A percentile compares a stretch with the other conserved stretches of the same genome.
These are phyloP conservation scores for Laticauda colubrina DNA, from an alignment of 2,113 vertebrate genomes.

Conservation along the genomic window DNA sequence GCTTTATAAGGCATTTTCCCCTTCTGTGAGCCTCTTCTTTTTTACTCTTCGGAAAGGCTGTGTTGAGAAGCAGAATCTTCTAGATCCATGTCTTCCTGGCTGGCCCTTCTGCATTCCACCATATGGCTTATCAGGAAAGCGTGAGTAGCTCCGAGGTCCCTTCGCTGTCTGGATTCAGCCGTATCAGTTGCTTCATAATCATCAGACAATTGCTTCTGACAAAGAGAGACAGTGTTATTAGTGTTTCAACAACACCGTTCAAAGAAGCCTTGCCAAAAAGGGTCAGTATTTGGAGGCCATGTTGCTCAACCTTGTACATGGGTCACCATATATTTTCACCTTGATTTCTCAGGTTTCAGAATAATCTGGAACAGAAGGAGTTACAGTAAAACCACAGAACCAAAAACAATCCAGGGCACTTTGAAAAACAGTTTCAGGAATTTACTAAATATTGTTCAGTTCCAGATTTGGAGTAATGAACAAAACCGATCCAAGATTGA, in stretches of 20 bases:
- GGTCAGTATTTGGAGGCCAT: neutral
- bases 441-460: neutral
- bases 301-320: neutral
- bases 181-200: constrained; percentile 74
- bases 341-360: neutral
- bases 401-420: neutral
- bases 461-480: neutral
- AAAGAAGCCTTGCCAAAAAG: constrained; percentile 34
- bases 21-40: neutral
- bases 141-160: neutral
- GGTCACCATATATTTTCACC: neutral
- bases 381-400: neutral
- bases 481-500: neutral
- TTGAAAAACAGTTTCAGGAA: neutral
- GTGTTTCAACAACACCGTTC: constrained; percentile 31
- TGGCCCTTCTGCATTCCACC: constrained; percentile 62
- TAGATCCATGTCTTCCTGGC: constrained; percentile 67
- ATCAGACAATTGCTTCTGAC: constrained; percentile 76
- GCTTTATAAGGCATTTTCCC: neutral
- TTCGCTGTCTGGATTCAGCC: constrained; percentile 27
- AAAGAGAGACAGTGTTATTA: constrained; percentile 14
- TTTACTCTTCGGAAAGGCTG: constrained; percentile 67
- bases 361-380: neutral
- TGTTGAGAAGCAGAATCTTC: constrained; percentile 65
- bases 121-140: constrained; percentile 25